Percentiles rank a stretch among this genome's conserved stretches.
These are phyloP conservation scores for Ophioderma brevispina DNA, from an alignment of 35 echinoderm and acorn worm genomes.

Conservation along the genomic window DNA sequence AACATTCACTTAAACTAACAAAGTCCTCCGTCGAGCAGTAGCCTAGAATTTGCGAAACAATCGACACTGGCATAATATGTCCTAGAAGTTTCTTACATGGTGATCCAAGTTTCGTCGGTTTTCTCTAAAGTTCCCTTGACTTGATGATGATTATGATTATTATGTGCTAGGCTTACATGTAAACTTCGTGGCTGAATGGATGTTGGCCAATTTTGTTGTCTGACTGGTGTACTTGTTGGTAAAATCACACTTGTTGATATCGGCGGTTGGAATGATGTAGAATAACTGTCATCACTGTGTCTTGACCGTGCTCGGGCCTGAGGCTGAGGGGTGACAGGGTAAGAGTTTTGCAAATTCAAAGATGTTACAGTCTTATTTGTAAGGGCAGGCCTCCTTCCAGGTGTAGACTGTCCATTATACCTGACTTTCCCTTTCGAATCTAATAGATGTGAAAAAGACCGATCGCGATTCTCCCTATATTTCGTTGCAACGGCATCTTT, in stretches of 20 bases:
- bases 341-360: neutral
- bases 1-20: no score
- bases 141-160: no score
- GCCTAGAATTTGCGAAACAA: no score
- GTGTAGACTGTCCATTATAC: neutral
- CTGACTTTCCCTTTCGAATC: neutral
- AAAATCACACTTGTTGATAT: neutral
- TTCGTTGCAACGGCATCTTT: neutral
- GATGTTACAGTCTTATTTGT: neutral
- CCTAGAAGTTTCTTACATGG: no score
- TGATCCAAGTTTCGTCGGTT: no score
- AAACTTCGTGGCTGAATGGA: no score
- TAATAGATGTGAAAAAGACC: neutral
- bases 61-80: no score
- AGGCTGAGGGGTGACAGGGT: neutral
- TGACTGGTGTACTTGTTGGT: neutral
- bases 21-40: no score
- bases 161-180: no score
- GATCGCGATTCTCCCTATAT: neutral
- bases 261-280: neutral
- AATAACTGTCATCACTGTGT: neutral
- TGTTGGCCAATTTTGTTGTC: no score
- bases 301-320: neutral
- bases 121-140: no score
- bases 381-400: neutral